Evolutionary conservation across 1,140 invertebrate genomes (phyloP), one percentile per base, ranked within the genome.

Genomic region (Formica exsecta): DNA sequence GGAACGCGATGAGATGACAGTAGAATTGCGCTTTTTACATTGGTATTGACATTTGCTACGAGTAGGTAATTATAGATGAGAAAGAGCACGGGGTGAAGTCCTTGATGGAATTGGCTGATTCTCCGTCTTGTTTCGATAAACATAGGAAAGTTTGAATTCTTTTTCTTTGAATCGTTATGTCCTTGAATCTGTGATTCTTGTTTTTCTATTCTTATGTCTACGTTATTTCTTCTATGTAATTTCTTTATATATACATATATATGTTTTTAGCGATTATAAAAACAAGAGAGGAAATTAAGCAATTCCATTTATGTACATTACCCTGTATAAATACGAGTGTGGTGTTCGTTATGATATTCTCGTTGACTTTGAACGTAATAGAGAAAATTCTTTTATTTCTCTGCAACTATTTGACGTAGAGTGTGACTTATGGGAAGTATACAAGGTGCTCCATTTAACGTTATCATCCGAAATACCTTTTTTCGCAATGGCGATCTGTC

Each of bases 351-450:
- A 92, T 87, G 44, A 74, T 89, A 77, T 87, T 36, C 61, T 80
- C 86, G 83, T 87, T 87, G 81, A 85, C 74, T 87, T 54, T 89
- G 74, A 84, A 87, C 77, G 86, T 92, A 77, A 79, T 90, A 79
- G 89, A 88, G 87, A 89, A 91, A 89, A 88, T 92, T 76, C 74
- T 84, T 66, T 92, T 32, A 2, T 81, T 92, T 91, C 83, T 89
- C 73, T 90, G 89, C 91, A 90, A 92, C 86, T 91, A 80, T 92
- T 87, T 91, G 87, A 88, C 89, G 93, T 94, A 94, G 93, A 93
- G 91, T 91, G 92, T 94, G 93, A 89, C 74, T 89, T 81, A 62
- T 81, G 38, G 32, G 51, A 61, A 81, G 79, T 32, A 83, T 83
- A 29, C 8, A 61, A 13, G 29, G 22, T 74, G 68, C 13, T 83